Conservation (phyloP, 2,113 vertebrate species). For the Pseudopodoces humilis region DNA sequence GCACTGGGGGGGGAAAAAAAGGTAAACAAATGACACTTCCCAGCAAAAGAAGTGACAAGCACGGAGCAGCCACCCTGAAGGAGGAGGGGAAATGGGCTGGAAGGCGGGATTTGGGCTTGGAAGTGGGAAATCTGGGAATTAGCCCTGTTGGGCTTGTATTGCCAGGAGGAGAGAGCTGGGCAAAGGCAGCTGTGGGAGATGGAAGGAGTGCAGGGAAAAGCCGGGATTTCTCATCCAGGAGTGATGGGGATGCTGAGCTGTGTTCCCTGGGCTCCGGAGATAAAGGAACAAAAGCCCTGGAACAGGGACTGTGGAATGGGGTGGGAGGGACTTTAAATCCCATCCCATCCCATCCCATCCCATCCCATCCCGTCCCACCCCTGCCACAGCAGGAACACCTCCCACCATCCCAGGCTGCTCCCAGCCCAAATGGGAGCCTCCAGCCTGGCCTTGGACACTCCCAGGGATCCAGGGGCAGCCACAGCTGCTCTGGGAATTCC, state of each 20-base stretch:
- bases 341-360: background rate
- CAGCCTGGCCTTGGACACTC: background rate
- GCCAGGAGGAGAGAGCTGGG: background rate
- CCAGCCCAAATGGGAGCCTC: background rate
- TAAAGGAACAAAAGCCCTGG: background rate
- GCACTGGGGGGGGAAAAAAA: background rate
- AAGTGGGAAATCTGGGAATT: background rate
- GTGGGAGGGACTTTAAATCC: background rate
- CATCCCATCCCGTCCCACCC: background rate
- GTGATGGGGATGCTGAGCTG: rapidly evolving
- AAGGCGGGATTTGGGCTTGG: background rate
- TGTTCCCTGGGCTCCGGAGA: rapidly evolving
- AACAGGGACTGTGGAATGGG: rapidly evolving
- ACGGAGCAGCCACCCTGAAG: background rate
- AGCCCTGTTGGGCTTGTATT: background rate
- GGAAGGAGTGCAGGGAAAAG: background rate
- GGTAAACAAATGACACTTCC: background rate
- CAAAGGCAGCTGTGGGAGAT: background rate
- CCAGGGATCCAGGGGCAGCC: background rate
- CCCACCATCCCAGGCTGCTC: background rate
- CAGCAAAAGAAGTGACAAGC: background rate
- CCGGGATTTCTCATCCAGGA: background rate
- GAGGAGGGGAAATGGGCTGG: background rate
- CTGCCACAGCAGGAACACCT: background rate
- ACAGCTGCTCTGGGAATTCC: background rate